These are phyloP conservation scores for Nasonia oneida DNA, from an alignment of 2,888 invertebrate genomes.

Conservation along the genomic window DNA sequence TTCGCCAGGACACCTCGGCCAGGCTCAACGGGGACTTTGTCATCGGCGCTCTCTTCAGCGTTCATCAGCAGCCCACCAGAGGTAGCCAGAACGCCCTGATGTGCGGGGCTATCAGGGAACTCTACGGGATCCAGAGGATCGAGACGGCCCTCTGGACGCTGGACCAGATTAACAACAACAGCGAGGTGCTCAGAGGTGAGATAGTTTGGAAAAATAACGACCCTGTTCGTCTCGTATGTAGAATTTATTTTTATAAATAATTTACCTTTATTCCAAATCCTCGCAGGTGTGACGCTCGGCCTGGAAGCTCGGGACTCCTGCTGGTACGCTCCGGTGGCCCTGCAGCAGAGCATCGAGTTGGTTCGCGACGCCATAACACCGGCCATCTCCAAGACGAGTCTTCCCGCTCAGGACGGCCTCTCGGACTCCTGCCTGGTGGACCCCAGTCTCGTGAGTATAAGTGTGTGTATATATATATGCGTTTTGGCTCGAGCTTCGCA, in stretches of 20 bases:
- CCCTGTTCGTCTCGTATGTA: too few relatives aligned
- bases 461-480: not conserved
- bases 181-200: conserved; percentile 57
- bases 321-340: conserved; percentile 90
- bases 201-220: too few relatives aligned
- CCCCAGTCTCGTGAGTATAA: conserved; percentile 34
- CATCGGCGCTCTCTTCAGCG: conserved; percentile 72
- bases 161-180: conserved; percentile 82
- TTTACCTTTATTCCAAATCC: not conserved
- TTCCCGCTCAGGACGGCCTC: not conserved
- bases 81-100: conserved; percentile 70
- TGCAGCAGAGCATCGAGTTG: conserved; percentile 89
- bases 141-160: conserved; percentile 77
- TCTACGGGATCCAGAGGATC: conserved; percentile 72
- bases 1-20: conserved; percentile 64
- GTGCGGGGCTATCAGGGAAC: conserved; percentile 70
- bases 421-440: conserved; percentile 41
- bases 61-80: conserved; percentile 69
- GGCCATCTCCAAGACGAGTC: conserved; percentile 68
- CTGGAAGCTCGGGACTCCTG: conserved; percentile 90
- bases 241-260: not conserved
- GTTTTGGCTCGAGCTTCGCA: not conserved
- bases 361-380: conserved; percentile 85
- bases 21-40: conserved; percentile 70
- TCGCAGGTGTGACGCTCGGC: conserved; percentile 81